These are phyloP conservation scores for Sinosuthora webbiana DNA, from an alignment of 2,113 vertebrate genomes.

Conservation along the genomic window DNA sequence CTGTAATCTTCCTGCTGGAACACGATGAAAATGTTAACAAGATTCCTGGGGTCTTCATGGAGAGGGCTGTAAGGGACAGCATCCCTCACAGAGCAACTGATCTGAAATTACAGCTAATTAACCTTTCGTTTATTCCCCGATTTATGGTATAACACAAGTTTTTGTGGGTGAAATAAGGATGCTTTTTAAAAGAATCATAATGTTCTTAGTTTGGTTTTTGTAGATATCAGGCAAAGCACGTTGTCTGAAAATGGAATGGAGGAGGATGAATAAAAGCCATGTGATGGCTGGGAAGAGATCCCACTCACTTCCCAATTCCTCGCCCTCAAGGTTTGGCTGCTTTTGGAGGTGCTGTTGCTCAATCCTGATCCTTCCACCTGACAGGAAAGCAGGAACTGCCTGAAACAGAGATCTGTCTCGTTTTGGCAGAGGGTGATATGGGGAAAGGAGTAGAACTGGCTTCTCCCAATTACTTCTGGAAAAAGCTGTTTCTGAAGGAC, in stretches of 20 bases:
- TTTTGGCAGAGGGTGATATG: background rate
- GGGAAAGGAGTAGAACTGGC: background rate
- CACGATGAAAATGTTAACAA: background rate
- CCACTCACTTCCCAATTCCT: background rate
- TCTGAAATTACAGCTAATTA: background rate
- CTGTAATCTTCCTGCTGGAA: background rate
- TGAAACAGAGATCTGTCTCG: background rate
- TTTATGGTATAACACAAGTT: background rate
- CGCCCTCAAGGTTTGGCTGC: background rate
- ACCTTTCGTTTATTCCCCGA: background rate
- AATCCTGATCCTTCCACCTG: background rate
- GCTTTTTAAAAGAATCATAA: background rate
- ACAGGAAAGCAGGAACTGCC: background rate
- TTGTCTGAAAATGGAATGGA: background rate
- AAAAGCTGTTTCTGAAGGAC: background rate
- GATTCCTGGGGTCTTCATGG: background rate
- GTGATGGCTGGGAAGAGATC: background rate
- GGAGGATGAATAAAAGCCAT: background rate
- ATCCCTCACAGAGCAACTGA: background rate
- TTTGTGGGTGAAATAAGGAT: background rate
- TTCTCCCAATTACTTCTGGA: background rate
- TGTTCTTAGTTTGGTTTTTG: background rate
- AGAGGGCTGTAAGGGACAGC: background rate
- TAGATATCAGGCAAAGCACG: rapidly evolving
- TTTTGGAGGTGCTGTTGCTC: background rate